Conservation (phyloP, 2,888 invertebrate species). For the Troilus luridus region DNA sequence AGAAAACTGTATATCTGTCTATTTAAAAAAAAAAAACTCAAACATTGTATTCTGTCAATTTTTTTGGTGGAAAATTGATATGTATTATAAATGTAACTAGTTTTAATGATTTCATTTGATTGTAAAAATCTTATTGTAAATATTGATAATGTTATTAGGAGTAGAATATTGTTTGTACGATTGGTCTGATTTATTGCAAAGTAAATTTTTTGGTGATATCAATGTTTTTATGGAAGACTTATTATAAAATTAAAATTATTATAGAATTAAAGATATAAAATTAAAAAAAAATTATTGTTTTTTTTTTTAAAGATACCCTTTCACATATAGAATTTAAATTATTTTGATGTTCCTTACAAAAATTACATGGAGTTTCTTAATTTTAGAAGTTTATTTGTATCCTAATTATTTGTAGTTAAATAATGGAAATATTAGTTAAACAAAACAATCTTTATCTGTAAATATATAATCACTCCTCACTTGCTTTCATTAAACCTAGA, state of each 20-base stretch:
- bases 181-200: neutral
- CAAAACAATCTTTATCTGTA: too few species aligned
- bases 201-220: neutral
- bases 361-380: too few species aligned
- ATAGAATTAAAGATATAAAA: neutral
- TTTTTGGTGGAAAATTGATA: neutral
- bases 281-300: neutral
- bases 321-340: neutral
- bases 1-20: neutral
- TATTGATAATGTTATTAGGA: neutral
- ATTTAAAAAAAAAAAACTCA: neutral
- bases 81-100: slow-evolving; percentile 26
- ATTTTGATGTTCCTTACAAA: too few species aligned
- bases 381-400: too few species aligned
- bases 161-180: neutral
- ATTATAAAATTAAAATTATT: neutral
- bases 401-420: too few species aligned
- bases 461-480: too few species aligned
- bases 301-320: neutral
- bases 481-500: too few species aligned
- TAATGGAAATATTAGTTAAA: too few species aligned
- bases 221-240: neutral
- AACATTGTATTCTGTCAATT: neutral
- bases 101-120: neutral
- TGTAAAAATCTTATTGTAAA: slow-evolving; percentile 1